Evolutionary conservation across 2,888 invertebrate genomes (phyloP).

Genomic region (Drosophila ezoana): DNA sequence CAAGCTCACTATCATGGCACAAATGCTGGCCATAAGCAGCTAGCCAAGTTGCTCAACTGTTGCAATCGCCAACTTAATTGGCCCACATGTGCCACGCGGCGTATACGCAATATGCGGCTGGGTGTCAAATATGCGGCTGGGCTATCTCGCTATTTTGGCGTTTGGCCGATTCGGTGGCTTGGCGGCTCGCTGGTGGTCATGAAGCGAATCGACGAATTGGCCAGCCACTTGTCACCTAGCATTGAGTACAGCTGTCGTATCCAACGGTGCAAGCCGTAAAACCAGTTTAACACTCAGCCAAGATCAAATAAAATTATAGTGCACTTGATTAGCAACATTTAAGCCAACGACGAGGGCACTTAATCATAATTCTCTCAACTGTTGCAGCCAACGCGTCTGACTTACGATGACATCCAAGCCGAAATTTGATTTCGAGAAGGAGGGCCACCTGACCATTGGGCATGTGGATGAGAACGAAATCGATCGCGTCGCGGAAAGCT

Average conservation of each 20-base stretch:
- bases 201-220: slow-evolving; percentile 33
- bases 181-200: slow-evolving; percentile 29
- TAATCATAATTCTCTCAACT: slow-evolving; percentile 2
- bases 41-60: slow-evolving; percentile 34
- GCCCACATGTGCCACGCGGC: slow-evolving; percentile 49
- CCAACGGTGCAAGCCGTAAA: slow-evolving; percentile 13
- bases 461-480: slow-evolving; percentile 76
- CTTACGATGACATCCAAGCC: slow-evolving; percentile 78
- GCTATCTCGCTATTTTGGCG: slow-evolving; percentile 11
- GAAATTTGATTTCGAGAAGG: slow-evolving; percentile 79
- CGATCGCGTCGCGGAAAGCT: slow-evolving; percentile 83
- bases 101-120: slow-evolving; percentile 39
- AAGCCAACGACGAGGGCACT: slow-evolving; percentile 21
- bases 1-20: slow-evolving; percentile 82
- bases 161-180: background rate
- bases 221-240: slow-evolving; percentile 11
- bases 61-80: slow-evolving; percentile 61
- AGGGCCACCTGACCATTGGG: slow-evolving; percentile 70
- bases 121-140: slow-evolving; percentile 54
- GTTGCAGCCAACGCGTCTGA: slow-evolving; percentile 23
- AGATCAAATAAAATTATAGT: slow-evolving; percentile 71
- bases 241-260: background rate
- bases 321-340: slow-evolving; percentile 63
- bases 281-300: slow-evolving; percentile 56
- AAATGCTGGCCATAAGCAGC: slow-evolving; percentile 27